Percentiles rank a stretch among this genome's conserved stretches.
These are phyloP conservation scores for Drosophila percnosoma DNA, from an alignment of 2,888 invertebrate genomes.

Conservation along the genomic window DNA sequence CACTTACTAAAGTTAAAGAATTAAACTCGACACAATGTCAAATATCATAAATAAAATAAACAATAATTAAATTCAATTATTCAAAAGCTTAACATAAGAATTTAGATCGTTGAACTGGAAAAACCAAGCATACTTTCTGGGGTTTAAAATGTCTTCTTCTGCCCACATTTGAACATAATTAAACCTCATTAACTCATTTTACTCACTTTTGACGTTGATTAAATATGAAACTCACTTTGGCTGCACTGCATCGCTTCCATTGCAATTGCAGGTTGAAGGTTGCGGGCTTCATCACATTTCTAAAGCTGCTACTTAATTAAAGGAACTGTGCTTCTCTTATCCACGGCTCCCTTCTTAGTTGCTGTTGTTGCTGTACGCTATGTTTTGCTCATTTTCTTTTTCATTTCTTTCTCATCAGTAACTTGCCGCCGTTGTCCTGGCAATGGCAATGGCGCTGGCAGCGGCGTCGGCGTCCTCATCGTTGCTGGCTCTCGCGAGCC, in stretches of 20 bases:
- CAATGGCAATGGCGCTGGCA: constrained; percentile 26
- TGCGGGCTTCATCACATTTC: constrained; percentile 10
- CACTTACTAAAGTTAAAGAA: constrained; percentile 11
- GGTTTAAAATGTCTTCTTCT: not conserved
- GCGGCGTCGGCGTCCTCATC: constrained; percentile 3
- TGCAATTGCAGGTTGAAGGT: not conserved
- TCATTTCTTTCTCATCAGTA: constrained; percentile 26
- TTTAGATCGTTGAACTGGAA: not conserved
- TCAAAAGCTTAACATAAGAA: not conserved
- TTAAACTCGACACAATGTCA: not conserved
- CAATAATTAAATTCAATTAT: not conserved
- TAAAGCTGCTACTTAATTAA: constrained; percentile 11
- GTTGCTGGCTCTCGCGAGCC: constrained; percentile 49
- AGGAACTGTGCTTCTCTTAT: constrained; percentile 15
- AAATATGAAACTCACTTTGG: not conserved
- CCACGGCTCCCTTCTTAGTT: constrained; percentile 18
- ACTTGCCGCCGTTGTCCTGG: constrained; percentile 66
- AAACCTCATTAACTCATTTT: not conserved
- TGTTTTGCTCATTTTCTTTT: constrained; percentile 18
- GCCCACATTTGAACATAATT: no score
- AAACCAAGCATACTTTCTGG: constrained; percentile 2
- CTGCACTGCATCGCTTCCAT: not conserved
- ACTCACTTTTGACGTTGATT: not conserved
- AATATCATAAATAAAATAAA: not conserved
- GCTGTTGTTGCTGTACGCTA: constrained; percentile 7